phyloP scores from a whole-genome alignment of 2,113 vertebrate species.

The Anhinga rufa region DNA sequence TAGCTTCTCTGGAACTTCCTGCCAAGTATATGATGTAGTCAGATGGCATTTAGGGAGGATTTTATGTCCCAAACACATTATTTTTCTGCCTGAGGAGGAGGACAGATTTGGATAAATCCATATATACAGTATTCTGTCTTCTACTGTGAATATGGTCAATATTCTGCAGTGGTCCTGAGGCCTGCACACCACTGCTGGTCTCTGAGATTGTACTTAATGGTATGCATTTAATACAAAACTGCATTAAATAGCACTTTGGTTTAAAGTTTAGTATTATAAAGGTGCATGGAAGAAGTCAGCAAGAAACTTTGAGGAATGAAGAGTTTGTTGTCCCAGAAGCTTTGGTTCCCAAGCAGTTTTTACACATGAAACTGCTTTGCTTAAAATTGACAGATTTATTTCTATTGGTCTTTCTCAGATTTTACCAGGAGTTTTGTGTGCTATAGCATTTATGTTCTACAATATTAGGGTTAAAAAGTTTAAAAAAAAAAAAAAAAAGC shows the following conservation, averaged over 20 bases:
- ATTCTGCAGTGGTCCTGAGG: background rate
- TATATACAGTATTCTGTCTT: background rate
- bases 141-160: background rate
- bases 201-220: background rate
- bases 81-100: background rate
- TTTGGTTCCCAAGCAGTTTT: background rate
- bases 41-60: conserved; percentile 11
- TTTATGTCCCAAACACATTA: background rate
- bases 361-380: background rate
- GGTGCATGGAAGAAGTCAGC: background rate
- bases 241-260: background rate
- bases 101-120: background rate
- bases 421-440: background rate
- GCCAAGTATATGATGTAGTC: conserved; percentile 21
- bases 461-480: background rate
- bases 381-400: background rate
- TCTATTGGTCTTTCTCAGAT: background rate
- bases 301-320: background rate
- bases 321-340: background rate
- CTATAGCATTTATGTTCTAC: background rate
- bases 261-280: background rate
- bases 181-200: background rate
- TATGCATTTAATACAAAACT: background rate
- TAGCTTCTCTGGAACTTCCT: background rate
- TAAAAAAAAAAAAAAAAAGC: background rate